Conservation (phyloP, 2,797 vertebrate species). For the Hippoglossus hippoglossus region DNA sequence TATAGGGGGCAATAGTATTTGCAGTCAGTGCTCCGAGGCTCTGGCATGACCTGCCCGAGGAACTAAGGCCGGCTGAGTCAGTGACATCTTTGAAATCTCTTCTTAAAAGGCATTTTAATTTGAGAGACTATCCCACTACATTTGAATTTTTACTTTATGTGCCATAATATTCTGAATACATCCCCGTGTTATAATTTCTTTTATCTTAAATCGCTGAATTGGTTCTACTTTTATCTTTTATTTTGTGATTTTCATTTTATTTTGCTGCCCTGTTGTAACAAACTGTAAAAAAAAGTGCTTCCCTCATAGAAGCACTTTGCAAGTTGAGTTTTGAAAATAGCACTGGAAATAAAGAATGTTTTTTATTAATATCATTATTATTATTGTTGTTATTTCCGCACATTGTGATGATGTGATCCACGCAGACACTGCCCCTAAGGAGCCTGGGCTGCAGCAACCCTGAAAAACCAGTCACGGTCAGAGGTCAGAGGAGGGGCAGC, state of each 20-base stretch:
- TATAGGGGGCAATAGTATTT: neutral
- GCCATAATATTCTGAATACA: no score
- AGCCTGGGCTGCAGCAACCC: conserved; percentile 76
- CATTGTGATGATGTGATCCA: conserved; percentile 77
- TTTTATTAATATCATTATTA: neutral
- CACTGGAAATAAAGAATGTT: neutral
- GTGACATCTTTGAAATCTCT: neutral
- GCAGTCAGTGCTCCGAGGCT: neutral
- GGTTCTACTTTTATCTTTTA: no score
- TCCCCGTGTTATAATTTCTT: neutral
- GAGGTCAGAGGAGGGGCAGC: conserved; percentile 82
- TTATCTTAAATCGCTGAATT: neutral
- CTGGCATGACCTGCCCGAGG: neutral
- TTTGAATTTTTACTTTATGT: neutral
- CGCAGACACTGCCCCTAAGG: conserved; percentile 80
- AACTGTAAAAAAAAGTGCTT: no score
- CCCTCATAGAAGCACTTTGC: neutral
- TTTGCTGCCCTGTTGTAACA: no score
- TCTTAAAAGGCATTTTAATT: neutral
- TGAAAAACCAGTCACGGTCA: conserved; percentile 83
- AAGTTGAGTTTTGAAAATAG: neutral
- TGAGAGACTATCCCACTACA: neutral
- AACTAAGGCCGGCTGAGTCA: neutral
- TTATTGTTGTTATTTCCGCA: conserved; percentile 25
- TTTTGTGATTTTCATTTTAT: neutral